Evolutionary conservation across 2,113 vertebrate genomes (phyloP).

Genomic region (Ranitomeya imitator): DNA sequence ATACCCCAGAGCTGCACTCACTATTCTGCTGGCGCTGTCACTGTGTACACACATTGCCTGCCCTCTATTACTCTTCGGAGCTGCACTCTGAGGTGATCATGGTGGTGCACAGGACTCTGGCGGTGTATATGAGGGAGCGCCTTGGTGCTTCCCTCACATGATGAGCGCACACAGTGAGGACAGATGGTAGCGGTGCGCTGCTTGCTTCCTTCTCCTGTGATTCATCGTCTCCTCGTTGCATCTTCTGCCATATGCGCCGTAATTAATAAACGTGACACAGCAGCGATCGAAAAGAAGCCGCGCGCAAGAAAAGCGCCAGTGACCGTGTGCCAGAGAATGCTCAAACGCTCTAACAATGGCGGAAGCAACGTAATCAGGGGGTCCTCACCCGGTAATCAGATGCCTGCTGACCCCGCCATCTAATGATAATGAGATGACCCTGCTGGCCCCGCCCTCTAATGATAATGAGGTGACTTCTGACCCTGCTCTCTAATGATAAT

Average conservation of each 20-base stretch:
- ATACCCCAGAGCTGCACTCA: too few species aligned
- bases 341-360: too few species aligned
- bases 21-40: too few species aligned
- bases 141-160: neutral
- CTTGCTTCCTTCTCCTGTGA: slow-evolving; percentile 7
- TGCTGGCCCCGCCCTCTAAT: neutral
- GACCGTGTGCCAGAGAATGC: neutral
- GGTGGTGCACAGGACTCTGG: neutral
- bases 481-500: neutral
- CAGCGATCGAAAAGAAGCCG: neutral
- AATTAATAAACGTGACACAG: slow-evolving; percentile 50
- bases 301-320: neutral
- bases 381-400: neutral
- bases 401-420: neutral
- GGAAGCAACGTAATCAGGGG: too few species aligned
- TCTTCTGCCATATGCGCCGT: slow-evolving; percentile 23
- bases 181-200: slow-evolving; percentile 20
- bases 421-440: neutral
- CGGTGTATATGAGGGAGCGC: neutral
- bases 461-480: neutral
- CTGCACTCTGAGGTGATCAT: neutral
- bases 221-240: slow-evolving; percentile 36
- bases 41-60: too few species aligned
- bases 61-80: too few species aligned
- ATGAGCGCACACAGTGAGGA: neutral